Evolutionary conservation across 2,113 vertebrate genomes (phyloP).

Genomic region (Cercocebus atys): DNA sequence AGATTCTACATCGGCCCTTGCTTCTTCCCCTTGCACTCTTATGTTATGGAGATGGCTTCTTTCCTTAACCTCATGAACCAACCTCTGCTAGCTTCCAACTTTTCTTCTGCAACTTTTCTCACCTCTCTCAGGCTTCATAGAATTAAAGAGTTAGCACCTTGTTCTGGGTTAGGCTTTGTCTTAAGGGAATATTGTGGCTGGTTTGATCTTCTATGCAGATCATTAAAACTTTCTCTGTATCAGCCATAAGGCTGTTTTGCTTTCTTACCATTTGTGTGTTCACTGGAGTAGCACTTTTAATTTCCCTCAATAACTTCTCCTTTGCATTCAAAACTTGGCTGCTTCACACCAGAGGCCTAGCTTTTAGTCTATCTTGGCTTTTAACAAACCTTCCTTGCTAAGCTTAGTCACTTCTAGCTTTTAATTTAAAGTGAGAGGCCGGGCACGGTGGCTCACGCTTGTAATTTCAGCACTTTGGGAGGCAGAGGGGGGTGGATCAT

Average conservation of each 20-base stretch:
- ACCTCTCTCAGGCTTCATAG: neutral
- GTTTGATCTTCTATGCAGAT: neutral
- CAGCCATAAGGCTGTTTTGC: neutral
- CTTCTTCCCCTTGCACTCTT: neutral
- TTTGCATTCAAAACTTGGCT: neutral
- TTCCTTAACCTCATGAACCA: neutral
- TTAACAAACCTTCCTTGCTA: neutral
- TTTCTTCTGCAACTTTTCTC: neutral
- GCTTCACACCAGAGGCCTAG: neutral
- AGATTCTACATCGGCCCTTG: neutral
- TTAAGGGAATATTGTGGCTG: neutral
- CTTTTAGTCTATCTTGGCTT: neutral
- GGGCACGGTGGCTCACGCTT: too few species aligned
- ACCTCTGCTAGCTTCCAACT: neutral
- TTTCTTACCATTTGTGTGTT: neutral
- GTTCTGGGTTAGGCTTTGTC: neutral
- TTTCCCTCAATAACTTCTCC: neutral
- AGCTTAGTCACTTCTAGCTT: neutral
- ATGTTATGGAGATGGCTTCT: neutral
- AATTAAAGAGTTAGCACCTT: neutral
- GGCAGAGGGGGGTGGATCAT: too few species aligned
- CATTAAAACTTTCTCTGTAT: neutral
- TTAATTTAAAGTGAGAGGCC: neutral
- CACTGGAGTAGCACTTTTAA: neutral
- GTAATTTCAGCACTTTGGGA: too few species aligned